These are phyloP conservation scores for Anarrhichthys ocellatus DNA, from an alignment of 2,113 vertebrate species.

Conservation along the genomic window DNA sequence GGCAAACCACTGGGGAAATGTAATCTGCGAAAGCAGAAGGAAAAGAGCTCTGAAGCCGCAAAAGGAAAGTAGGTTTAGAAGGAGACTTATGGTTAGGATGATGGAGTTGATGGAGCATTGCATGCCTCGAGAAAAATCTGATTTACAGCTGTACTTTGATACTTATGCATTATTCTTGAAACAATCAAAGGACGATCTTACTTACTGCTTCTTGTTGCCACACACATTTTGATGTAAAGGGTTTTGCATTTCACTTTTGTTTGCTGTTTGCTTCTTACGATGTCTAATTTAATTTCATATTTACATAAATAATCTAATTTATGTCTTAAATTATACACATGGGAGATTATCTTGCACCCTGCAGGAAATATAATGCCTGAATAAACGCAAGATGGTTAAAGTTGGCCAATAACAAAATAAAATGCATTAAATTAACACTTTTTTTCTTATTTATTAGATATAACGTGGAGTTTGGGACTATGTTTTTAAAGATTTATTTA, in stretches of 20 bases:
- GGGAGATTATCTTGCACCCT: constrained; percentile 76
- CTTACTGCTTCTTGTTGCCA: constrained; percentile 64
- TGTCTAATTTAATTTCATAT: constrained; percentile 86
- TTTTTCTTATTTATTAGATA: constrained; percentile 86
- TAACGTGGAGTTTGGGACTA: constrained; percentile 64
- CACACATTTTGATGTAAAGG: constrained; percentile 57
- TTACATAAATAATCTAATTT: constrained; percentile 85
- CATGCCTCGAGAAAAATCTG: constrained; percentile 64
- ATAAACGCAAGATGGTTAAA: constrained; percentile 71
- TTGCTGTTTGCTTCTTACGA: constrained; percentile 68
- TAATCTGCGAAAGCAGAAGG: constrained; percentile 77
- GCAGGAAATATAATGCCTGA: constrained; percentile 71
- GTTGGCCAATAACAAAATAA: constrained; percentile 79
- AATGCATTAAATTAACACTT: constrained; percentile 83
- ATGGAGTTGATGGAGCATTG: constrained; percentile 66
- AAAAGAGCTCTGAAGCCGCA: constrained; percentile 73
- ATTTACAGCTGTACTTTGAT: constrained; percentile 75
- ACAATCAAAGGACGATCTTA: constrained; percentile 56
- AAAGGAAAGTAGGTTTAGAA: constrained; percentile 71
- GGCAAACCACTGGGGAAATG: constrained; percentile 82
- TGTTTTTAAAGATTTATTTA: constrained; percentile 81
- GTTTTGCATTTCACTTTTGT: constrained; percentile 64
- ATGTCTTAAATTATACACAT: constrained; percentile 87
- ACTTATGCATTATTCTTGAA: constrained; percentile 71
- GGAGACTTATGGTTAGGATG: constrained; percentile 66